phyloP scores from a whole-genome alignment of 2,888 invertebrate genomes.

The Thysanoteuthis rhombus region DNA sequence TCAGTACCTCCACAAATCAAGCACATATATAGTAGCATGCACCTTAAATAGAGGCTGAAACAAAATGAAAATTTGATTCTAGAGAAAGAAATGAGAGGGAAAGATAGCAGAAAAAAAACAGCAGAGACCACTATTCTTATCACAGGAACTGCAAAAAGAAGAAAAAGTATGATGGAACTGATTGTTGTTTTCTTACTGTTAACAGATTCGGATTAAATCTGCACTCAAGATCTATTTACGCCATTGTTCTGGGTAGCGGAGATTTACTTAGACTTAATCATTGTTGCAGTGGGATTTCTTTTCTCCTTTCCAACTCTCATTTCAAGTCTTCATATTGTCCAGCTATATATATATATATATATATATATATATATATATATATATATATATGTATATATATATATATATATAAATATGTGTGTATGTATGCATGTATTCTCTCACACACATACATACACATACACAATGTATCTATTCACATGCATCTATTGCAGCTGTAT shows the following conservation, averaged over 20 bases:
- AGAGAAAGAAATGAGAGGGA: background rate
- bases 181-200: background rate
- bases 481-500: background rate
- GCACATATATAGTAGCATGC: background rate
- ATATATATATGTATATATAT: slow-evolving; percentile 16
- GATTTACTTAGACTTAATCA: background rate
- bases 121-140: background rate
- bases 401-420: slow-evolving; percentile 17
- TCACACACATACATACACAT: background rate
- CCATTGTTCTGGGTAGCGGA: background rate
- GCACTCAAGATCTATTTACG: background rate
- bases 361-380: slow-evolving; percentile 23
- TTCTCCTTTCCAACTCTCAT: too few species aligned
- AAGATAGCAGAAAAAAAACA: background rate
- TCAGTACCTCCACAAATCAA: background rate
- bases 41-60: background rate
- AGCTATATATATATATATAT: background rate
- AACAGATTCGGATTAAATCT: background rate
- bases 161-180: background rate
- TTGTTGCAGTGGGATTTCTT: background rate
- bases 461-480: background rate
- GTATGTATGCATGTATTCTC: background rate
- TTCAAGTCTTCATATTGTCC: background rate
- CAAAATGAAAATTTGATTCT: background rate
- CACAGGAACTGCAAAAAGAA: background rate